phyloP scores from a whole-genome alignment of 2,113 vertebrate genomes.

The Geococcyx californianus region DNA sequence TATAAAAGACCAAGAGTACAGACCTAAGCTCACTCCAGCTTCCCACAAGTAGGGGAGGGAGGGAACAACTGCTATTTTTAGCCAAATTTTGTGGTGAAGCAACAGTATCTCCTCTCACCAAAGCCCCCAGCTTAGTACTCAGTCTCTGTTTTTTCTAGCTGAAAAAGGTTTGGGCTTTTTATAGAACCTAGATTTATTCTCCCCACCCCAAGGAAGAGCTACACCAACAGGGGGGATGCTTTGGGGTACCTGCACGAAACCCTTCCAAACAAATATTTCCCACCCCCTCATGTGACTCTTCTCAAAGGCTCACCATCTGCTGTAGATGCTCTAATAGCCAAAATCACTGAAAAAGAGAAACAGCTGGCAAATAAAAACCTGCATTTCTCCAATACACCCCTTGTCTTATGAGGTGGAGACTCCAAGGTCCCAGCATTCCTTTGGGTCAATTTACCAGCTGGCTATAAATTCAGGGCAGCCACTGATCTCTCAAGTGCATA shows the following conservation, averaged over 20 bases:
- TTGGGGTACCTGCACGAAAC: background rate
- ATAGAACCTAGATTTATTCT: background rate
- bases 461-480: background rate
- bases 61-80: background rate
- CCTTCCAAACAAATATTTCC: background rate
- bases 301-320: background rate
- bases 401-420: background rate
- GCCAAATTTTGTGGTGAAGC: background rate
- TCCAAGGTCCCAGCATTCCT: background rate
- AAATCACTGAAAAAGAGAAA: background rate
- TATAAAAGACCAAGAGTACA: background rate
- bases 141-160: fast-evolving
- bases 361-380: background rate
- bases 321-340: background rate
- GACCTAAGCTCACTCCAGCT: background rate
- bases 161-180: background rate
- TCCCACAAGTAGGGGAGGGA: fast-evolving
- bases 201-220: fast-evolving
- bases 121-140: fast-evolving
- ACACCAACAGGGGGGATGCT: background rate
- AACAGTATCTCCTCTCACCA: background rate
- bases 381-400: background rate
- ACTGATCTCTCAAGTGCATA: fast-evolving
- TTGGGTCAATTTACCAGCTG: background rate
- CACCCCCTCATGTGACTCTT: background rate